These are phyloP conservation scores for Benthosema pterotum DNA, from an alignment of 2,797 vertebrate species.

Conservation along the genomic window DNA sequence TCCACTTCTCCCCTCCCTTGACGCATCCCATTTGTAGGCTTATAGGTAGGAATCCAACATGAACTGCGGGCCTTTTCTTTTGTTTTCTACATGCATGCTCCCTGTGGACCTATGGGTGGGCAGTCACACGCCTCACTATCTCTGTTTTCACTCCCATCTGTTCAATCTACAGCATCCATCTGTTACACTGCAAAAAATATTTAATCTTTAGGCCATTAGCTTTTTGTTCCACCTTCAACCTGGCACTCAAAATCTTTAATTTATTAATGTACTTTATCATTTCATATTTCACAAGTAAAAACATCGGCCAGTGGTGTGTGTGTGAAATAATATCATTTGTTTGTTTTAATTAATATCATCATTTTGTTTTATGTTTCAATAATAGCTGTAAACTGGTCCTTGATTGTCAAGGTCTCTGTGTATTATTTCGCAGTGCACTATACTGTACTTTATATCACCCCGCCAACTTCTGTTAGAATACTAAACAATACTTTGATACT, in stretches of 20 bases:
- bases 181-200: slow-evolving; percentile 31
- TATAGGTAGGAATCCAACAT: slow-evolving; percentile 1
- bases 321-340: no score
- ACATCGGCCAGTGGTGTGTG: no score
- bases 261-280: no score
- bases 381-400: no score
- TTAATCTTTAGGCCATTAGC: no score
- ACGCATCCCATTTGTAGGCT: slow-evolving; percentile 4
- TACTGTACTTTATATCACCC: slow-evolving; percentile 12
- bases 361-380: no score
- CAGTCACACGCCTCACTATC: slow-evolving; percentile 37
- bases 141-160: slow-evolving; percentile 71
- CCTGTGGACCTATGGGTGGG: slow-evolving; percentile 11
- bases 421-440: neutral
- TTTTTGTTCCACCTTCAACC: no score
- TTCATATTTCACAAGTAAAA: no score
- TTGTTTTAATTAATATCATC: no score
- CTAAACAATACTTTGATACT: slow-evolving; percentile 43
- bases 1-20: slow-evolving; percentile 7
- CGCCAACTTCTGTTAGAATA: slow-evolving; percentile 39
- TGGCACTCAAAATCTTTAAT: no score
- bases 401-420: neutral
- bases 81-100: neutral
- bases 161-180: slow-evolving; percentile 61
- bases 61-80: no score